phyloP scores from a whole-genome alignment of 2,888 invertebrate species.

The Drosophila mayaguana region DNA sequence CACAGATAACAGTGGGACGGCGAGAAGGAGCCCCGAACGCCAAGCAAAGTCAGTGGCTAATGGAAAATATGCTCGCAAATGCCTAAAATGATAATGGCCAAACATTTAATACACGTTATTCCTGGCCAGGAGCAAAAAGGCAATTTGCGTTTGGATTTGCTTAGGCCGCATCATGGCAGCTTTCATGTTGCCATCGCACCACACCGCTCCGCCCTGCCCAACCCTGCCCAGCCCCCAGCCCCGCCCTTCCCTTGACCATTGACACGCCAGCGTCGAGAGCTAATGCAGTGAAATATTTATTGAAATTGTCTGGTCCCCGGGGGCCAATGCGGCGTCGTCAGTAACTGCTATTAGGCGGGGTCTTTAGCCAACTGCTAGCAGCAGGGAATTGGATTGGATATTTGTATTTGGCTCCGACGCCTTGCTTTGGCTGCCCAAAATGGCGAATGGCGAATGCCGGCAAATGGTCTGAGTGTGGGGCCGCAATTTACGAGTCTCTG shows the following conservation, averaged over 20 bases:
- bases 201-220: no score
- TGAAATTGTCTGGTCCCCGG: slow-evolving; percentile 82
- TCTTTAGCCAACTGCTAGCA: slow-evolving; percentile 62
- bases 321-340: slow-evolving; percentile 75
- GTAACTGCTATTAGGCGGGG: slow-evolving; percentile 70
- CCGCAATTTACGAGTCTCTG: slow-evolving; percentile 76
- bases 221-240: no score
- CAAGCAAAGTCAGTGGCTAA: slow-evolving; percentile 44
- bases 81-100: slow-evolving; percentile 80
- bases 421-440: slow-evolving; percentile 28
- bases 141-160: slow-evolving; percentile 67
- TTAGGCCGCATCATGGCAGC: slow-evolving; percentile 16
- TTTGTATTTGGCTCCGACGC: slow-evolving; percentile 33
- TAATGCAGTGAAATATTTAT: slow-evolving; percentile 84
- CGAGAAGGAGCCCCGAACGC: not conserved
- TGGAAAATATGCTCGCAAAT: slow-evolving; percentile 62
- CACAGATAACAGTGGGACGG: not conserved
- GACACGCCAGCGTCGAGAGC: slow-evolving; percentile 50
- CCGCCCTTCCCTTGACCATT: not conserved
- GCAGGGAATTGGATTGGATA: slow-evolving; percentile 56
- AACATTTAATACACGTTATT: slow-evolving; percentile 82
- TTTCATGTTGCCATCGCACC: not conserved
- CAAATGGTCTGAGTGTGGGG: slow-evolving; percentile 32
- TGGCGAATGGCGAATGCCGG: slow-evolving; percentile 45
- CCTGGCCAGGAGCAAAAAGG: slow-evolving; percentile 62